phyloP scores from a whole-genome alignment of 2,888 invertebrate species.

The Nomada fucata region DNA sequence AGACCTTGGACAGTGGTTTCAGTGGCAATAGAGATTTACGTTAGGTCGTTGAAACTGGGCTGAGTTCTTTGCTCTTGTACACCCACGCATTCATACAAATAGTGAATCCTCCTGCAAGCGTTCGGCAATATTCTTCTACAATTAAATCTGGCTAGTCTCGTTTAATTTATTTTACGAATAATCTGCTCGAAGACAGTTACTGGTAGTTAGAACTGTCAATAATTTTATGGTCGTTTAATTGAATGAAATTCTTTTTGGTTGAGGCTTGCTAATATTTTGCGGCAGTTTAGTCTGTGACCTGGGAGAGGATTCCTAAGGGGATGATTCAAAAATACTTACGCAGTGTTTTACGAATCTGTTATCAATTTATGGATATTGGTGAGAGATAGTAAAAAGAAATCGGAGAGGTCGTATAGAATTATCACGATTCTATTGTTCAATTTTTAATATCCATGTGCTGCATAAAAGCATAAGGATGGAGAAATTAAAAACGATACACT shows the following conservation, averaged over 20 bases:
- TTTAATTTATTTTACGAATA: neutral
- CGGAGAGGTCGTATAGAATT: no score
- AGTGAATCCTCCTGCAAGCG: neutral
- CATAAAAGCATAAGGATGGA: no score
- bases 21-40: neutral
- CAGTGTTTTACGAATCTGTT: no score
- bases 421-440: no score
- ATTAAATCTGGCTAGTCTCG: neutral
- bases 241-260: neutral
- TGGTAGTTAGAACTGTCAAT: neutral
- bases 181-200: neutral
- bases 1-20: conserved; percentile 48
- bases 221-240: neutral
- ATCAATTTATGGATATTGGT: no score
- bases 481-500: no score
- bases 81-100: conserved; percentile 21
- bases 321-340: no score
- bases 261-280: neutral
- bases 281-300: neutral
- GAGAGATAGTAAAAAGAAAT: no score
- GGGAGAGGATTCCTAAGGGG: neutral
- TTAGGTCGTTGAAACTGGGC: conserved; percentile 28
- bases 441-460: no score
- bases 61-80: conserved; percentile 21
- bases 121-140: conserved; percentile 1